Evolutionary conservation across 2,888 invertebrate species (phyloP).

Genomic region (Euproctis similis): DNA sequence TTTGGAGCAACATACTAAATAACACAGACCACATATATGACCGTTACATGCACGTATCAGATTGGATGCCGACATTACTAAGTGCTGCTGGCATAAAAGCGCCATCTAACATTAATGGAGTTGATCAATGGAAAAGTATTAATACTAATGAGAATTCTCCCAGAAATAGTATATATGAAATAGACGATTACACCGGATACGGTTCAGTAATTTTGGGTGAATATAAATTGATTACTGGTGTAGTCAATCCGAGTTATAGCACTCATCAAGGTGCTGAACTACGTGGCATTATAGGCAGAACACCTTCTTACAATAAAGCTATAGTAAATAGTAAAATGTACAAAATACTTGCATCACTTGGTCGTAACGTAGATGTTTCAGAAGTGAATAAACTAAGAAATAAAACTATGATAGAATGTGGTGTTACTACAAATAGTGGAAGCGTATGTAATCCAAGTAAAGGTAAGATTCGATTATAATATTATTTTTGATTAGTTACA

Average conservation of each 20-base stretch:
- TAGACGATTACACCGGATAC: slow-evolving; percentile 48
- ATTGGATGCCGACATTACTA: slow-evolving; percentile 87
- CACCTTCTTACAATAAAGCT: slow-evolving; percentile 37
- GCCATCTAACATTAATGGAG: slow-evolving; percentile 47
- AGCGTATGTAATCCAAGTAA: too few relatives aligned
- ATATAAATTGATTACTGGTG: slow-evolving; percentile 49
- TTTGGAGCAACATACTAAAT: slow-evolving; percentile 75
- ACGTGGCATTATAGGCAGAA: slow-evolving; percentile 36
- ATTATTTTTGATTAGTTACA: too few relatives aligned
- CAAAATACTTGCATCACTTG: slow-evolving; percentile 30
- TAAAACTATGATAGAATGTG: slow-evolving; percentile 33
- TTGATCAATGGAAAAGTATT: slow-evolving; percentile 54
- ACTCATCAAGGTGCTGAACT: slow-evolving; percentile 43
- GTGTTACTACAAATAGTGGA: too few relatives aligned
- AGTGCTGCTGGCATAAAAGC: slow-evolving; percentile 39
- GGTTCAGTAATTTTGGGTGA: slow-evolving; percentile 40
- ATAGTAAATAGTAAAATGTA: slow-evolving; percentile 37
- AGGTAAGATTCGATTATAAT: too few relatives aligned
- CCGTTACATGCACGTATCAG: slow-evolving; percentile 83
- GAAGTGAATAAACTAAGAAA: slow-evolving; percentile 27
- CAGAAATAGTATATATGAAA: slow-evolving; percentile 47
- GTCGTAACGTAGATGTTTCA: slow-evolving; percentile 26
- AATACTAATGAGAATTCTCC: slow-evolving; percentile 33
- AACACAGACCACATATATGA: slow-evolving; percentile 59
- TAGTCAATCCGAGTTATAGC: slow-evolving; percentile 26